Conservation (phyloP, 2,797 vertebrate species). For the Vireo griseus region DNA sequence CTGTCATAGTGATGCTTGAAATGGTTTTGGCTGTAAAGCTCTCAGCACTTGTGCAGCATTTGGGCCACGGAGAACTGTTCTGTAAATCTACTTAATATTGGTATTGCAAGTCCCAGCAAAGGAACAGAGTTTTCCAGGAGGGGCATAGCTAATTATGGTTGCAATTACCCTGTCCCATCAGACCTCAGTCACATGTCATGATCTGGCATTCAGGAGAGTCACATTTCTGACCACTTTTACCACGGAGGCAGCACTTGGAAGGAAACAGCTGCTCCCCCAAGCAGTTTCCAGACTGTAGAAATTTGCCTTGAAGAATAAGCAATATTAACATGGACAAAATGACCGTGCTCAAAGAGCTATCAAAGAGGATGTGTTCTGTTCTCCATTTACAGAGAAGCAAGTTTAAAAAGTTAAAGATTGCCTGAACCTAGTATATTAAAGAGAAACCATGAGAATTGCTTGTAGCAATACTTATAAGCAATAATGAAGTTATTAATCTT, state of each 20-base stretch:
- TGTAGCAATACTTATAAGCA: background rate
- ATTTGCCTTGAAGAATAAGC: background rate
- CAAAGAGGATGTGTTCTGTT: background rate
- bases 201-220: background rate
- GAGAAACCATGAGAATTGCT: background rate
- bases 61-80: background rate
- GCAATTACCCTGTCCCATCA: constrained; percentile 6
- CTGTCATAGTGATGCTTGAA: background rate
- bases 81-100: background rate
- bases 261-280: background rate
- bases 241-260: background rate
- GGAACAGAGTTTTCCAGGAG: background rate
- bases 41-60: background rate
- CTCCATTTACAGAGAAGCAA: background rate
- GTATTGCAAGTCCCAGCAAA: background rate
- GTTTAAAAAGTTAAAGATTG: background rate
- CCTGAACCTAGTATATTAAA: background rate
- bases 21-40: background rate
- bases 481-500: constrained; percentile 10
- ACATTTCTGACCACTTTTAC: constrained; percentile 45
- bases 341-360: background rate
- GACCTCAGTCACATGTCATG: constrained; percentile 1
- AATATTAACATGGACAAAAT: background rate
- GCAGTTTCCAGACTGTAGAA: constrained; percentile 1
- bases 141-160: background rate